These are phyloP conservation scores for Tokudaia muenninki DNA, from an alignment of 2,797 vertebrate species.

Conservation along the genomic window DNA sequence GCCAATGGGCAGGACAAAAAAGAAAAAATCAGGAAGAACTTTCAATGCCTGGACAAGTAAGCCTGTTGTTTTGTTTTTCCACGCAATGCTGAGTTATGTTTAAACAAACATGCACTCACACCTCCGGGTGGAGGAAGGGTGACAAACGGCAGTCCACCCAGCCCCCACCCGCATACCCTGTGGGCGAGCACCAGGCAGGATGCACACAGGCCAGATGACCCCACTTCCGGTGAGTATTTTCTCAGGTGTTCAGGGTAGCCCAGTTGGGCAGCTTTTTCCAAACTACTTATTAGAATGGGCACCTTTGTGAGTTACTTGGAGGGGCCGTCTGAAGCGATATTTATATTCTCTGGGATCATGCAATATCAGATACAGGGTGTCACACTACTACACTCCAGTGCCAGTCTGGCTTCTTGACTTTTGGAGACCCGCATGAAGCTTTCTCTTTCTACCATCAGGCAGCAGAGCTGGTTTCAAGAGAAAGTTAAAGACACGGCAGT, in stretches of 20 bases:
- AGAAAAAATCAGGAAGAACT: slow-evolving; percentile 71
- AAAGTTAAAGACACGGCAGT: neutral
- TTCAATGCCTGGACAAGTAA: slow-evolving; percentile 75
- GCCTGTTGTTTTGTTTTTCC: slow-evolving; percentile 72
- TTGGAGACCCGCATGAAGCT: neutral
- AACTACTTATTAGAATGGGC: neutral
- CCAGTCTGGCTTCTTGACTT: neutral
- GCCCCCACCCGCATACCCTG: neutral
- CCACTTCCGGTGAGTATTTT: neutral
- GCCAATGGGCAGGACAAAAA: slow-evolving; percentile 70
- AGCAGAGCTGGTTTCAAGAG: neutral
- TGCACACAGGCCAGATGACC: neutral
- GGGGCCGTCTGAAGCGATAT: neutral
- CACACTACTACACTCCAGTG: neutral
- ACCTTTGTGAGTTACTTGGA: neutral
- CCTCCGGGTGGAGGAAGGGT: slow-evolving; percentile 6
- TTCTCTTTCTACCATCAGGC: neutral
- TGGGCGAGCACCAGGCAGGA: neutral
- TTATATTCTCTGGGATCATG: neutral
- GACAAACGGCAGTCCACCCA: neutral
- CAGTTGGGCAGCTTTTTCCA: neutral
- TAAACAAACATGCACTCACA: slow-evolving; percentile 74
- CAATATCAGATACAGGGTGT: neutral
- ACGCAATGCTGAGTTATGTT: slow-evolving; percentile 37
- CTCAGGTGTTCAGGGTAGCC: neutral